A percentile compares a stretch with the other conserved stretches of the same genome.
Evolutionary conservation across 1,140 invertebrate genomes (phyloP).

Genomic region (Anastrepha obliqua): DNA sequence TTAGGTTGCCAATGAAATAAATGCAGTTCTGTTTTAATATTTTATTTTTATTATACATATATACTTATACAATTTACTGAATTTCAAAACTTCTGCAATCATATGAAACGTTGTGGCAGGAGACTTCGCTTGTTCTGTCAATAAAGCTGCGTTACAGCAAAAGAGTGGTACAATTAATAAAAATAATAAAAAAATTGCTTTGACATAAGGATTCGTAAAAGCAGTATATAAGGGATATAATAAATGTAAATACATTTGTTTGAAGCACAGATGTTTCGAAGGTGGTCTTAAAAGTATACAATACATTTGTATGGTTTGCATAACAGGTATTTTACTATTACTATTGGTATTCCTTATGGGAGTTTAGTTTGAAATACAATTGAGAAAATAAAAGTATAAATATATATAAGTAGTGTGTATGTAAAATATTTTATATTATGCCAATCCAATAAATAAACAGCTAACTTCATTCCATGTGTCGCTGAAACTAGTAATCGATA

Average conservation of each 20-base stretch:
- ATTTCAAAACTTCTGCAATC: constrained; percentile 41
- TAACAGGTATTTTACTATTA: neutral
- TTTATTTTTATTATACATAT: constrained; percentile 40
- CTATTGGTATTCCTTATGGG: neutral
- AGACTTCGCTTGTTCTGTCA: neutral
- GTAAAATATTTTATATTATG: neutral
- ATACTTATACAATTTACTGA: constrained; percentile 37
- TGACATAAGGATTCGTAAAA: neutral
- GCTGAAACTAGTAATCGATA: constrained; percentile 7
- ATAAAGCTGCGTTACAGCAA: constrained; percentile 2
- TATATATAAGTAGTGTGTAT: neutral
- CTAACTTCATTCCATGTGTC: constrained; percentile 37
- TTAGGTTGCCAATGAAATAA: neutral
- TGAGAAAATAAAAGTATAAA: too few relatives aligned
- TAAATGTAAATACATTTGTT: constrained; percentile 7
- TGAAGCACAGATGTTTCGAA: neutral
- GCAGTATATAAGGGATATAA: neutral
- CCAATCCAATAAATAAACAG: constrained; percentile 21
- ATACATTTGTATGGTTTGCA: constrained; percentile 19
- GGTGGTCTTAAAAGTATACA: constrained; percentile 22
- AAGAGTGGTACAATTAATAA: constrained; percentile 3
- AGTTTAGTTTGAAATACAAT: too few relatives aligned
- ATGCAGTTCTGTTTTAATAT: constrained; percentile 10
- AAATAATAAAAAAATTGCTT: neutral
- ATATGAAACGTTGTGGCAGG: neutral